phyloP scores from a whole-genome alignment of 1,140 invertebrate genomes.

The Lepidurus arcticus region DNA sequence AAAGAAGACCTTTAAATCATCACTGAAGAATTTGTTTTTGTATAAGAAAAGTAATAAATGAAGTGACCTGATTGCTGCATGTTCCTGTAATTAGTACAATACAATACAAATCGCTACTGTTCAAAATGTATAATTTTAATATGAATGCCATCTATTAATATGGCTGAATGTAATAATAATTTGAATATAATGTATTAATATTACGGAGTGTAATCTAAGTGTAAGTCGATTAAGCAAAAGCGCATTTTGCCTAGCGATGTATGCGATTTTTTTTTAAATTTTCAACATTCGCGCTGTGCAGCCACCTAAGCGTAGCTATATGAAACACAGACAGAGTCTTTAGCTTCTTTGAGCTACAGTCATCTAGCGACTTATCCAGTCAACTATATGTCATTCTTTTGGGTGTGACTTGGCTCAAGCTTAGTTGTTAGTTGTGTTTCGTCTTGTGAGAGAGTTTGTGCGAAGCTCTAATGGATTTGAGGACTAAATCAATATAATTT shows the following conservation, averaged over 20 bases:
- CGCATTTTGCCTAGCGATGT: too few relatives aligned
- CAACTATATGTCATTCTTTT: conserved; percentile 11
- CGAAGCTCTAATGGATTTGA: conserved; percentile 8
- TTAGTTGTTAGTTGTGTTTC: conserved; percentile 4
- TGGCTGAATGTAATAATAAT: too few relatives aligned
- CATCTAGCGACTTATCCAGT: background rate
- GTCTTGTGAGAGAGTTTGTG: conserved; percentile 15
- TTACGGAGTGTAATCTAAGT: too few relatives aligned
- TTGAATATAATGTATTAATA: too few relatives aligned
- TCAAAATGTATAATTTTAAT: background rate
- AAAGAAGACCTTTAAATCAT: background rate
- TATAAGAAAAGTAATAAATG: conserved; percentile 2
- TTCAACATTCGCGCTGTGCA: background rate
- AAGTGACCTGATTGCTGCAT: background rate
- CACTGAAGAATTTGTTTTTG: background rate
- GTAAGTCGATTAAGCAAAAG: too few relatives aligned
- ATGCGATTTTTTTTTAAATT: too few relatives aligned
- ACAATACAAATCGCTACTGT: conserved; percentile 3
- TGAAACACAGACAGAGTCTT: background rate
- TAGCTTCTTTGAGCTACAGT: background rate
- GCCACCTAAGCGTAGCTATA: background rate
- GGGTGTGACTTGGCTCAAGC: conserved; percentile 20
- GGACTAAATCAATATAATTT: background rate
- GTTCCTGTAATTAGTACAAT: conserved; percentile 8
- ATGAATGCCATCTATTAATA: too few relatives aligned